A percentile compares a stretch with the other conserved stretches of the same genome.
Conservation (phyloP, 2,888 invertebrate species). For the Drosophila melanosoma region DNA sequence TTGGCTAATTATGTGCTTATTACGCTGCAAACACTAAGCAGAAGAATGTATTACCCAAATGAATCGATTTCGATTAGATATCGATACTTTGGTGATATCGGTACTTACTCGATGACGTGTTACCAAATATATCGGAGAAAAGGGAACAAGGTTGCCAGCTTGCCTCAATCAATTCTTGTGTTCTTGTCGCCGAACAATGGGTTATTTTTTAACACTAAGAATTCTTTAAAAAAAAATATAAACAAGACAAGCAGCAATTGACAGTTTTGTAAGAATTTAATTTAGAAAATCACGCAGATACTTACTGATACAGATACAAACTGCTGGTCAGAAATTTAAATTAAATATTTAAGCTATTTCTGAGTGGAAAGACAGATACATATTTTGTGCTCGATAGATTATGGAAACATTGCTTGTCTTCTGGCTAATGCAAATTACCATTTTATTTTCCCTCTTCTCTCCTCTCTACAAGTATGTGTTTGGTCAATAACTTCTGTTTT, state of each 20-base stretch:
- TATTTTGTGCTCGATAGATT: slow-evolving; percentile 12
- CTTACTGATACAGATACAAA: too few relatives aligned
- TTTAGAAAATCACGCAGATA: neutral
- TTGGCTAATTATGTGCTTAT: neutral
- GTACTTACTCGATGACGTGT: neutral
- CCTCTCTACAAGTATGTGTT: neutral
- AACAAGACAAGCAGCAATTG: slow-evolving; percentile 61
- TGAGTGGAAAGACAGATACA: neutral
- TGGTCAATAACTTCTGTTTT: slow-evolving; percentile 6
- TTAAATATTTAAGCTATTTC: neutral
- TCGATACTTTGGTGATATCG: neutral
- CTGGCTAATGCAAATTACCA: slow-evolving; percentile 60
- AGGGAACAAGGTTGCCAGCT: neutral
- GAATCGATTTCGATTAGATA: neutral
- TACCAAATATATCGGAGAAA: accelerated
- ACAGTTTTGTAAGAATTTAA: slow-evolving; percentile 34
- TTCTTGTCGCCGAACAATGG: slow-evolving; percentile 50
- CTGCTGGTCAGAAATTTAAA: slow-evolving; percentile 12
- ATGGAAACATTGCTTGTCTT: slow-evolving; percentile 26
- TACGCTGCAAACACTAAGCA: neutral
- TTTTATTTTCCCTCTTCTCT: slow-evolving; percentile 21
- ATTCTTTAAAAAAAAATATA: slow-evolving; percentile 52
- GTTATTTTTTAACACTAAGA: slow-evolving; percentile 29
- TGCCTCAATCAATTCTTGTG: slow-evolving; percentile 34
- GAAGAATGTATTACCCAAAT: neutral